Base-by-base conservation (phyloP, 1,140 invertebrate genomes). In the Lanistes nyassanus region DNA sequence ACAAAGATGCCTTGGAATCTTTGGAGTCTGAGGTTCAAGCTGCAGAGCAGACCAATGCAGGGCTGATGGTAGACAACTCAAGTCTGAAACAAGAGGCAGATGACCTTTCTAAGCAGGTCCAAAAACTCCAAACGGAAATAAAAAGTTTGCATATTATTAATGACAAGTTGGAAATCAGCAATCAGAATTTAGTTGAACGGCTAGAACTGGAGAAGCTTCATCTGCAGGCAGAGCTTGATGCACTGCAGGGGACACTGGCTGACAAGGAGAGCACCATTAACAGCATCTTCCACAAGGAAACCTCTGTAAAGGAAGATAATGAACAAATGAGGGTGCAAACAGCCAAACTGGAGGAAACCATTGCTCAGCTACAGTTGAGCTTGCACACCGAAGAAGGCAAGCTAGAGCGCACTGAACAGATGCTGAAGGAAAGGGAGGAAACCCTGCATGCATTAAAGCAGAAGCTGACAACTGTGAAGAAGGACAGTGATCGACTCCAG, bases 1-100 rank as follows among this genome's bases (percentile, higher is more conserved):
- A 76, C 29, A 79, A 82, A 65, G 79, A 78, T 65, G 68, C 74
- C 13, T 79, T 82, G 74, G 77, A 82, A 65, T 64, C 73, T 9
- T 42, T 80, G 31, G 79, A 80, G 36, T 78, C 77, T 42, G 79
- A 82, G 74, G 74, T 75, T 56, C 51, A 75, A 23, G 58, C 51
- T 29, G 58, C 76, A 34, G 65, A 69, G 66, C 31, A 53, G 19
- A 74, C 75, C 19, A 81, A 79, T 9, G 51, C 67, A n/a, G 56
- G 53, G 21, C 39, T 80, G 23, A 58, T 66, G 19, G 69, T 73
- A 60, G 79, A 81, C 58, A 37, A 70, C 7, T 73, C 76, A 69
- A 62, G 55, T 29, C 42, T 76, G 51, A 75, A 26, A 55, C 53
- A 60, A 19, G 77, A 82, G 58, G 47, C 64, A 21, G 74, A 78